Evolutionary conservation across 2,888 invertebrate genomes (phyloP).

Genomic region (Acanthopleura granulata): DNA sequence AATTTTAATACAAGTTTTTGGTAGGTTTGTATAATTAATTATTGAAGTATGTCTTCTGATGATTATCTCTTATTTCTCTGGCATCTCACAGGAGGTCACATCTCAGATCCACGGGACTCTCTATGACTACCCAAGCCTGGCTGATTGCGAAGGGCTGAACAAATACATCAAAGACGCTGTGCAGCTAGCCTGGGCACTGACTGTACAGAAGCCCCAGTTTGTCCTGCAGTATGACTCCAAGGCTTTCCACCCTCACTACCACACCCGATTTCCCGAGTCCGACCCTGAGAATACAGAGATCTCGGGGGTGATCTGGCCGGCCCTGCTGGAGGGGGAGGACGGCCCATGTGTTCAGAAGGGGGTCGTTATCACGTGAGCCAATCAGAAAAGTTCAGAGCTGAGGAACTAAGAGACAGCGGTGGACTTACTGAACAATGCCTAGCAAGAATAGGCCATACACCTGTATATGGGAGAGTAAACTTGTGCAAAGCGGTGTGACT

Average conservation of each 20-base stretch:
- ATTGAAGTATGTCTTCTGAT: too few relatives aligned
- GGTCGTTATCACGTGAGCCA: constrained; percentile 82
- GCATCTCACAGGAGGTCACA: constrained; percentile 73
- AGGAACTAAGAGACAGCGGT: too few relatives aligned
- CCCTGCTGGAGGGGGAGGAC: constrained; percentile 79
- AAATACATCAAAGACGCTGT: constrained; percentile 87
- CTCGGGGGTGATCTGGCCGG: constrained; percentile 89
- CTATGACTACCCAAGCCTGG: constrained; percentile 92
- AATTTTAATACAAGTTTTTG: too few relatives aligned
- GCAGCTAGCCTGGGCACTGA: constrained; percentile 88
- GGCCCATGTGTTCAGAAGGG: constrained; percentile 86
- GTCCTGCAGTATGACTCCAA: constrained; percentile 73
- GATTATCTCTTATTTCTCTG: too few relatives aligned
- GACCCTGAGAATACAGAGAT: constrained; percentile 82
- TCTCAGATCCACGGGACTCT: constrained; percentile 87
- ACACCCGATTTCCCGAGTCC: constrained; percentile 83
- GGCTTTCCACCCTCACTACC: constrained; percentile 80
- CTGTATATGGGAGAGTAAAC: too few relatives aligned
- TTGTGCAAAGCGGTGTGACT: too few relatives aligned
- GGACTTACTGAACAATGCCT: too few relatives aligned
- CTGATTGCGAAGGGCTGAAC: constrained; percentile 81
- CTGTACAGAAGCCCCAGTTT: constrained; percentile 76
- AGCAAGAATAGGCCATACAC: too few relatives aligned
- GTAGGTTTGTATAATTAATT: too few relatives aligned
- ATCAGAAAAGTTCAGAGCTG: too few relatives aligned